phyloP scores from a whole-genome alignment of 2,113 vertebrate species.

The Cyanoliseus patagonus region DNA sequence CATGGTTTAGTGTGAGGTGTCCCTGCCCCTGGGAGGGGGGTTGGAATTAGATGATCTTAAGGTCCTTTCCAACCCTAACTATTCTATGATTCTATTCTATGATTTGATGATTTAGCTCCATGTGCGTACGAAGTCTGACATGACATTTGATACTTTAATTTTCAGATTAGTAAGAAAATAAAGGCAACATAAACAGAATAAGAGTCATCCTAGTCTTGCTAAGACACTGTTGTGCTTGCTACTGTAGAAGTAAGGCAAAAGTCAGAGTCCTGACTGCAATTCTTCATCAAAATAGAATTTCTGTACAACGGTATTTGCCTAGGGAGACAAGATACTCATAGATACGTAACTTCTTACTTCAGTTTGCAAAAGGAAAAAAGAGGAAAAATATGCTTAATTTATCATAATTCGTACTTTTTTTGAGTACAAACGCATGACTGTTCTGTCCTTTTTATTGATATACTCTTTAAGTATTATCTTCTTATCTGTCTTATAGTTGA shows the following conservation, averaged over 20 bases:
- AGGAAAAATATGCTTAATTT: background rate
- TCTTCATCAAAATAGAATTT: background rate
- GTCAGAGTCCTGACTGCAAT: background rate
- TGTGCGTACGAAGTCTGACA: background rate
- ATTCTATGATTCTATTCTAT: no score
- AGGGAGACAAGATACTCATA: background rate
- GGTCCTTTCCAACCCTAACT: no score
- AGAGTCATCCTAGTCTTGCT: background rate
- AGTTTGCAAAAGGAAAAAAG: background rate
- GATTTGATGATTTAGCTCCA: background rate
- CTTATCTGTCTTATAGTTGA: background rate
- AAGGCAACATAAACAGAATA: background rate
- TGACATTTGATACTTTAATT: background rate
- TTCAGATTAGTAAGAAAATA: background rate
- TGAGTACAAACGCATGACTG: background rate
- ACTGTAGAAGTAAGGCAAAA: background rate
- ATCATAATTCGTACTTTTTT: background rate
- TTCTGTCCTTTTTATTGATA: background rate
- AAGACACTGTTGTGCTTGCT: background rate
- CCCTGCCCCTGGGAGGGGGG: no score
- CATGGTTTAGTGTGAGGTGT: no score
- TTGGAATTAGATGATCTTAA: no score
- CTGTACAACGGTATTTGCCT: background rate
- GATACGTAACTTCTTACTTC: background rate
- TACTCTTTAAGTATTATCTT: background rate